A percentile compares a stretch with the other conserved stretches of the same genome.
These are phyloP conservation scores for Lampris megalopsis DNA, from an alignment of 2,113 vertebrate genomes.

Conservation along the genomic window DNA sequence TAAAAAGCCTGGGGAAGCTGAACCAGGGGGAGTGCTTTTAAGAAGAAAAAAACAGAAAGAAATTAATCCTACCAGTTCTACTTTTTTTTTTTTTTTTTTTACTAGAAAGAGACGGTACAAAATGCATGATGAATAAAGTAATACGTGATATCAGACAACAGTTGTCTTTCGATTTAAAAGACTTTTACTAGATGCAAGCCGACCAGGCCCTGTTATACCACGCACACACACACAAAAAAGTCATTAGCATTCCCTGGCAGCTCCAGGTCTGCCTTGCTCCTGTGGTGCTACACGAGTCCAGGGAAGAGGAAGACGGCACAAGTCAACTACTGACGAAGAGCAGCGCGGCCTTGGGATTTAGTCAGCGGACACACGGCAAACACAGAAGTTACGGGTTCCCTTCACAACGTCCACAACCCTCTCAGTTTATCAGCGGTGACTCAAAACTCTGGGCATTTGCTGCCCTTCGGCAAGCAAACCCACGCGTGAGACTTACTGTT, in stretches of 20 bases:
- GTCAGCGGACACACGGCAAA: constrained; percentile 28
- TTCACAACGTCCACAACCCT: constrained; percentile 46
- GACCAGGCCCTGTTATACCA: constrained; percentile 1
- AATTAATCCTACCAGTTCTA: no score
- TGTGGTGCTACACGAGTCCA: constrained; percentile 27
- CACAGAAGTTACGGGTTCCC: constrained; percentile 33
- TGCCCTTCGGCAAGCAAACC: constrained; percentile 40
- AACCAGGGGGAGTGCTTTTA: no score
- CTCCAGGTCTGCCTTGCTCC: constrained; percentile 39
- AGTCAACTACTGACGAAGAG: neutral
- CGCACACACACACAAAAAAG: constrained; percentile 1
- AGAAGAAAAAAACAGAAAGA: no score
- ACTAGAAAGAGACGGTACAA: no score
- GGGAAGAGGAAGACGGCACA: neutral
- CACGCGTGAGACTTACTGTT: neutral
- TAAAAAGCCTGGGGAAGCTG: no score
- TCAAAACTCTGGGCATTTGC: constrained; percentile 62
- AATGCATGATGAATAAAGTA: no score
- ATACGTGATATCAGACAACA: no score
- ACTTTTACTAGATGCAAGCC: constrained; percentile 6
- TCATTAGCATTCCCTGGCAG: constrained; percentile 45
- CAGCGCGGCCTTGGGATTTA: constrained; percentile 69
- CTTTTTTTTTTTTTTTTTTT: no score
- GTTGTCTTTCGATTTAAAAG: no score
- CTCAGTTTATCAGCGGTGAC: constrained; percentile 43